Conservation (phyloP, 2,797 vertebrate genomes). For the Monodelphis domestica region DNA sequence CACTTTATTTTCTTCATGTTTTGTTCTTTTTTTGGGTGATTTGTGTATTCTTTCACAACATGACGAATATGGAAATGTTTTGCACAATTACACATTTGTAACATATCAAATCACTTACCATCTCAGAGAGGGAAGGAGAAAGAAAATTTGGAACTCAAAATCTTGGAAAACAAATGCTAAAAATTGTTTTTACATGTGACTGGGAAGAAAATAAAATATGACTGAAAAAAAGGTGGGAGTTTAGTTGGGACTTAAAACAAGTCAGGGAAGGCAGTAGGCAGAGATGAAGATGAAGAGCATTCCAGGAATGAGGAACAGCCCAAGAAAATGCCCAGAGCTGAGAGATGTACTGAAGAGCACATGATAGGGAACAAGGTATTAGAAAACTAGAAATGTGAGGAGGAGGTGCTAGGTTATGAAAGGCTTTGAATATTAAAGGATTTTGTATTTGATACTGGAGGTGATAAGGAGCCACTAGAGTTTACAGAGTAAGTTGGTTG, state of each 20-base stretch:
- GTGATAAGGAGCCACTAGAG: not conserved
- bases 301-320: not conserved
- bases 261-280: not conserved
- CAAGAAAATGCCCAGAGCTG: not conserved
- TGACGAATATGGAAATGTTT: too few relatives aligned
- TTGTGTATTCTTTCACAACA: too few relatives aligned
- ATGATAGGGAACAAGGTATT: not conserved
- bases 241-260: not conserved
- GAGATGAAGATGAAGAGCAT: not conserved
- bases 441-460: not conserved
- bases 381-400: not conserved
- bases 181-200: too few relatives aligned
- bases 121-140: too few relatives aligned
- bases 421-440: not conserved
- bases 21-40: too few relatives aligned
- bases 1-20: too few relatives aligned
- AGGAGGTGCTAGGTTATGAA: not conserved
- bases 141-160: too few relatives aligned
- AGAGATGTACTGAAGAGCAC: not conserved
- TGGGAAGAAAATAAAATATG: too few relatives aligned
- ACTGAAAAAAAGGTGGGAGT: not conserved
- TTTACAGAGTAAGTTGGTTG: not conserved
- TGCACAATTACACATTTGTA: too few relatives aligned
- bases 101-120: too few relatives aligned
- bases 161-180: too few relatives aligned